Evolutionary conservation across 2,113 vertebrate genomes (phyloP), one percentile per base, ranked within the genome.

Genomic region (Oostethus manadensis): DNA sequence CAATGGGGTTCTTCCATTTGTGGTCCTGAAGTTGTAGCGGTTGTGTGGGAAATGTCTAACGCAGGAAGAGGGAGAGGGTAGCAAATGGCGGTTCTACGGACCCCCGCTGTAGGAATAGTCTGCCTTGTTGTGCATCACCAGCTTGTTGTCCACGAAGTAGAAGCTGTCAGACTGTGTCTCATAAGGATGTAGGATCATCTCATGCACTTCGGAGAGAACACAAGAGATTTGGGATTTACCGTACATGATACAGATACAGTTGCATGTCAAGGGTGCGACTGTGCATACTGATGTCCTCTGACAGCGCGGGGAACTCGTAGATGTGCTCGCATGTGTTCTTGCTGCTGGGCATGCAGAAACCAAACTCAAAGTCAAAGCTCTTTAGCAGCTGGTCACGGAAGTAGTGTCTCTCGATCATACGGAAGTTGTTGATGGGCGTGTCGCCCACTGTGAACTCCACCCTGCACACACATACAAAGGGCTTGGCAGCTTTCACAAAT

Each of bases 121-220:
- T 68, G 97, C 97, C 87, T 99, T 99, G 88, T 98, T 99, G 90
- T 99, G 97, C 97, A 99, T 99, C 89, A 98, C 95, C 72, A 99
- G 88, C 89, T 93, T 94, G 92, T 96, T 96, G 86, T 99, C 95
- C 81, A 98, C 95, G 80, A 99, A 99, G 92, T 98, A 99, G 90
- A 99, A 99, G 88, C 97, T 99, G 93, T 99, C 97, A 42, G 95
- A 98, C 87, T 96, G 96, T 0, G 95, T 99, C 86, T 98, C 94
- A 0, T 98, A 99, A 0, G 97, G 97, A 47, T 94, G 91, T 38
- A 91, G 90, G 82, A 97, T 94, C 95, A 99, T 99, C 84, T 98
- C 94, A 4, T 86, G 92, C 88, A 99, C 96, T 99, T 87, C 0
- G 81, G 56, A 54, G 1, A 55, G 64, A 43, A 62, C 44, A 70